These are phyloP conservation scores for Hepsetus odoe DNA, from an alignment of 2,113 vertebrate species.

Conservation along the genomic window DNA sequence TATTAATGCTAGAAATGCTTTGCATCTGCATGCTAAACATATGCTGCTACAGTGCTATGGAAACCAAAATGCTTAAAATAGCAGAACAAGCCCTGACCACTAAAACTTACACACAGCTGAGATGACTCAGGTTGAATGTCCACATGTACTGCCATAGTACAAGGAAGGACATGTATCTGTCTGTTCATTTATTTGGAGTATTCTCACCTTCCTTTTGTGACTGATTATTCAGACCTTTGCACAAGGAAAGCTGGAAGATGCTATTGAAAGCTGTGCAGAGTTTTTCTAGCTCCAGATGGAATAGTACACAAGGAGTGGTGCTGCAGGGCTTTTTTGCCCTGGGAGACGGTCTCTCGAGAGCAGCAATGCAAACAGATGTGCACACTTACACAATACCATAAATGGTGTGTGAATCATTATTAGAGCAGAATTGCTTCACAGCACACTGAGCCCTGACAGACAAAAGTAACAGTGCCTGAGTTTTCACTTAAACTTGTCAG, in stretches of 20 bases:
- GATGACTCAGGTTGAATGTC: not conserved
- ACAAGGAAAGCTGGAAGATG: not conserved
- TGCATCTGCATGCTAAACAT: constrained; percentile 12
- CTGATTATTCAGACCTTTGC: not conserved
- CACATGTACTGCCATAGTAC: not conserved
- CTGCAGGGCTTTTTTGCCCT: constrained; percentile 7
- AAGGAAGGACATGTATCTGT: not conserved
- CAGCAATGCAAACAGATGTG: constrained; percentile 17
- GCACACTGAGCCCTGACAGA: not conserved
- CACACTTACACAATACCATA: not conserved
- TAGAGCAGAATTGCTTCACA: not conserved
- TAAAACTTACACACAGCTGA: not conserved
- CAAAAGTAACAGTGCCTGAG: not conserved
- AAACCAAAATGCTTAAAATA: constrained; percentile 25
- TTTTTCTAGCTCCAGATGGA: not conserved
- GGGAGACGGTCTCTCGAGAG: not conserved
- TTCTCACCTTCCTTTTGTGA: not conserved
- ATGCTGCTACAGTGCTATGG: constrained; percentile 25
- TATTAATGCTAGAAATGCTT: constrained; percentile 22
- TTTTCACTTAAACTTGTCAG: not conserved
- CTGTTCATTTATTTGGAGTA: not conserved
- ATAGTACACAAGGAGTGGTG: not conserved
- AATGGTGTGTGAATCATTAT: constrained; percentile 7
- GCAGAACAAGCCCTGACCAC: not conserved
- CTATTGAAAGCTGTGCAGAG: not conserved